A percentile compares a stretch with the other conserved stretches of the same genome.
phyloP scores from a whole-genome alignment of 2,797 vertebrate species.

The Clarias laeviceps region DNA sequence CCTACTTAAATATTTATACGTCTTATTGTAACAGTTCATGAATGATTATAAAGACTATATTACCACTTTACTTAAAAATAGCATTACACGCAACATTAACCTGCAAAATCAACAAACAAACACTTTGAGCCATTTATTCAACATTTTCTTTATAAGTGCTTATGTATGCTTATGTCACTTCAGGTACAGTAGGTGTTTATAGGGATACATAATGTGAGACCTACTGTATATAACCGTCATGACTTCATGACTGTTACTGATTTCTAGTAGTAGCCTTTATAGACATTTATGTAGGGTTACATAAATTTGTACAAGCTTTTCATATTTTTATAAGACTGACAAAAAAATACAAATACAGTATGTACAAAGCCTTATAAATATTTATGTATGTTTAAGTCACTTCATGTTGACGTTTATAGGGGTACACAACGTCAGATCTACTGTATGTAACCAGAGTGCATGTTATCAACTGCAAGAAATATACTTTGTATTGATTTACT shows the following conservation, averaged over 20 bases:
- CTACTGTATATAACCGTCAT: no score
- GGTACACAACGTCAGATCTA: neutral
- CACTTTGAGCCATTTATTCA: neutral
- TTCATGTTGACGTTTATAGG: neutral
- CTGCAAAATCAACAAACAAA: neutral
- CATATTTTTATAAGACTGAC: no score
- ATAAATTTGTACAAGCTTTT: neutral
- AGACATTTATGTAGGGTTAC: neutral
- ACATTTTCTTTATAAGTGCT: no score
- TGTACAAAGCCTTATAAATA: no score
- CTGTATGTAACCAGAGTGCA: neutral
- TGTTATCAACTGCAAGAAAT: neutral
- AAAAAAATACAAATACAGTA: no score
- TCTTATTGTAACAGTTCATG: neutral
- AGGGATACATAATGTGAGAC: no score
- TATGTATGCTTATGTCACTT: no score
- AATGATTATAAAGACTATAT: neutral
- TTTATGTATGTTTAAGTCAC: neutral
- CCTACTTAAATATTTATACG: neutral
- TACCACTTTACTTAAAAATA: neutral
- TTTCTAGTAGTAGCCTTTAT: neutral
- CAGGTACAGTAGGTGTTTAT: no score
- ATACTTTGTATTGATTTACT: neutral
- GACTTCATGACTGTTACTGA: no score
- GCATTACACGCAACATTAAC: neutral